Conservation (phyloP, 2,888 invertebrate genomes). For the Ichneumon xanthorius region DNA sequence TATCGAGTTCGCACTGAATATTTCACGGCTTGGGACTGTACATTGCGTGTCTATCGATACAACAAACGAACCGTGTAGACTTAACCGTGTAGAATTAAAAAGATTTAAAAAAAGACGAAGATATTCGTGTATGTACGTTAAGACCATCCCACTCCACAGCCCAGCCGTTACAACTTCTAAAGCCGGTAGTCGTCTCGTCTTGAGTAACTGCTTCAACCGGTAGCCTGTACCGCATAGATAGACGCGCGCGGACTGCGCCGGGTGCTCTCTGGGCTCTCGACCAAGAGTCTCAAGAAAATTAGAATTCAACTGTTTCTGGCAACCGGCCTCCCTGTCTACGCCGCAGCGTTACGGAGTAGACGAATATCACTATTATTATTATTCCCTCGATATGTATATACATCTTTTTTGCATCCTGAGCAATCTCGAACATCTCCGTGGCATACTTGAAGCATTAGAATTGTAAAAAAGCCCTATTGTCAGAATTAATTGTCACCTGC, state of each 20-base stretch:
- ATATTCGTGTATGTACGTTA: not conserved
- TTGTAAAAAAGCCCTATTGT: not conserved
- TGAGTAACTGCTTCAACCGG: constrained; percentile 22
- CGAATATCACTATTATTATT: constrained; percentile 18
- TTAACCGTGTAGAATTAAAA: not conserved
- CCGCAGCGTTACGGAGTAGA: constrained; percentile 1
- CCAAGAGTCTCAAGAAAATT: constrained; percentile 50
- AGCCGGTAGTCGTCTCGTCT: constrained; percentile 37
- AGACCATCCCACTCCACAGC: not conserved
- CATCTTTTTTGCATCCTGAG: constrained; percentile 12
- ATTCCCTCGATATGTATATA: not conserved
- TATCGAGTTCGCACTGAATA: not conserved
- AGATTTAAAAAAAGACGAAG: not conserved
- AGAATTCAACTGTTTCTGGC: constrained; percentile 46
- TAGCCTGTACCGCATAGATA: constrained; percentile 10
- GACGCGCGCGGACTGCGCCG: not conserved
- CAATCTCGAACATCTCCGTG: not conserved
- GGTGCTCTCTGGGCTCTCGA: constrained; percentile 42
- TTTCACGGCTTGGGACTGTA: not conserved
- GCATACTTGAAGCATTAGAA: not conserved
- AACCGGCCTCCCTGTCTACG: constrained; percentile 12
- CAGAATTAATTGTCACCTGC: not conserved
- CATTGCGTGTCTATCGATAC: not conserved
- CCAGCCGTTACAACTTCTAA: constrained; percentile 2
- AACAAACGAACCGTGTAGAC: not conserved